phyloP scores from a whole-genome alignment of 2,797 vertebrate species.

The Hypotaenidia okinawae region DNA sequence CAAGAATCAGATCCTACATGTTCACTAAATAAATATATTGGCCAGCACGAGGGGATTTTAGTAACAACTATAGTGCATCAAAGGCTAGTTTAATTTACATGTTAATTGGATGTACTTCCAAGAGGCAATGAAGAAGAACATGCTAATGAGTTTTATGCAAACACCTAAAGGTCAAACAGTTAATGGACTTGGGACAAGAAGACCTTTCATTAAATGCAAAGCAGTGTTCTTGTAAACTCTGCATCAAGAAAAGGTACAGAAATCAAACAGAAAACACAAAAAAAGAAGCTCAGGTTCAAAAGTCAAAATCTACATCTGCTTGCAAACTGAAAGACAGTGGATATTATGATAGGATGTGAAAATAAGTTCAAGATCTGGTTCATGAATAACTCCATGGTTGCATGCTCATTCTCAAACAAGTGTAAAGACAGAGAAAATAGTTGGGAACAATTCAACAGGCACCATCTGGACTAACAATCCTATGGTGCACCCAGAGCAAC shows the following conservation, averaged over 20 bases:
- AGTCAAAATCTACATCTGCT: conserved; percentile 1
- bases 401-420: not conserved
- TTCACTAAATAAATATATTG: conserved; percentile 17
- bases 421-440: not conserved
- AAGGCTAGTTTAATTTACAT: conserved; percentile 63
- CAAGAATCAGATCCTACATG: not conserved
- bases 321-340: not conserved
- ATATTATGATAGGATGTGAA: not conserved
- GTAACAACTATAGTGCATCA: conserved; percentile 27
- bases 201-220: conserved; percentile 53
- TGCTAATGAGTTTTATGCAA: conserved; percentile 61
- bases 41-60: not conserved
- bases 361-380: not conserved
- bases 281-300: conserved; percentile 22
- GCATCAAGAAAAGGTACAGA: conserved; percentile 21
- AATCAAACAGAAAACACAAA: conserved; percentile 4
- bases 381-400: not conserved
- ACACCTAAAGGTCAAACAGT: conserved; percentile 64
- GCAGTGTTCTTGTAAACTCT: not conserved
- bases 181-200: conserved; percentile 53
- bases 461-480: not conserved
- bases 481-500: not conserved
- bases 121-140: conserved; percentile 55
- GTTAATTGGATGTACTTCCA: conserved; percentile 61
- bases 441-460: not conserved